These are phyloP conservation scores for Glossophaga mutica DNA, from an alignment of 2,797 vertebrate genomes.

Conservation along the genomic window DNA sequence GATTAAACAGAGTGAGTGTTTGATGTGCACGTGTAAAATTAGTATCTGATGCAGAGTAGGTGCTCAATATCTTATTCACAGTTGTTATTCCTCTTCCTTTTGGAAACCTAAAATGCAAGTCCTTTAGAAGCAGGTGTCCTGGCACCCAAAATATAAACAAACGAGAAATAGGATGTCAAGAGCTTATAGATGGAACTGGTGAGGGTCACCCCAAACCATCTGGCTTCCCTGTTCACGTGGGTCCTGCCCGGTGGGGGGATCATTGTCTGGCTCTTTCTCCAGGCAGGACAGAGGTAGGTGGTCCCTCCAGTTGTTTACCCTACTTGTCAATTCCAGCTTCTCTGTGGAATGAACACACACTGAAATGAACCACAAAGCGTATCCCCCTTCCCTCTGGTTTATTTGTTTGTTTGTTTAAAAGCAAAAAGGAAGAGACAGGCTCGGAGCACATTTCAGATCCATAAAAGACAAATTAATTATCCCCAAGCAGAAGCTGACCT, in stretches of 20 bases:
- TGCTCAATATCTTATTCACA: neutral
- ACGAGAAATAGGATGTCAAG: neutral
- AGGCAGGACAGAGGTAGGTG: neutral
- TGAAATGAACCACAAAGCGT: conserved; percentile 14
- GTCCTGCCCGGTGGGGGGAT: neutral
- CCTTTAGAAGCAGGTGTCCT: neutral
- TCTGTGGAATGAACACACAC: conserved; percentile 26
- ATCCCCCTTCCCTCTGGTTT: neutral
- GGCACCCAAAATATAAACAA: neutral
- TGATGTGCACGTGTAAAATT: neutral
- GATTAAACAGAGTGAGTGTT: neutral
- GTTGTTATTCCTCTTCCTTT: neutral
- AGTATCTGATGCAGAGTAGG: neutral
- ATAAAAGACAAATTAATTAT: conserved; percentile 78
- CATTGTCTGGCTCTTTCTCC: neutral
- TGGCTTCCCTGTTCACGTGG: neutral
- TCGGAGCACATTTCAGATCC: conserved; percentile 54
- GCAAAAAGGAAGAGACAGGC: conserved; percentile 50
- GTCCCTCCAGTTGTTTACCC: neutral
- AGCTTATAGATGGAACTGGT: neutral
- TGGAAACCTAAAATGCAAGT: neutral
- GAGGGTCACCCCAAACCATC: neutral
- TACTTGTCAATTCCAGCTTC: conserved; percentile 5
- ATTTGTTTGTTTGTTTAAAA: conserved; percentile 67
- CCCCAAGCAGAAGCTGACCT: conserved; percentile 73